Base-by-base conservation (phyloP, 2,113 vertebrate genomes). In the Malurus cyaneus region DNA sequence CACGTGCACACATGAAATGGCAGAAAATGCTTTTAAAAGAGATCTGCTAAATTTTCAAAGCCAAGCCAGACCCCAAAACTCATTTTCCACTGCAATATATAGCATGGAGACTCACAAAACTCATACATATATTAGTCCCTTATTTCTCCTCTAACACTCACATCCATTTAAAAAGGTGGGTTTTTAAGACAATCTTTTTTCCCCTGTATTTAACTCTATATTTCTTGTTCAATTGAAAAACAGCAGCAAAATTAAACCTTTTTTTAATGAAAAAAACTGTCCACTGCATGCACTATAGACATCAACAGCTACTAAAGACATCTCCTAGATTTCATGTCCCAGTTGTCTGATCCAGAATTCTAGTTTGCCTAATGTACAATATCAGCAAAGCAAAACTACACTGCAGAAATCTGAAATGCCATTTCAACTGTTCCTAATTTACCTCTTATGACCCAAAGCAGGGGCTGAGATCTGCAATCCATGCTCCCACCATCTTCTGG, bases 401-500 rank as follows among this genome's bases (percentile, higher is more conserved):
- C 26, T 49, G 34, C 23, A 81, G 65, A 85, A 89, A 72, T 61
- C 32, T 36, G 9, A 92, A 94, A 79, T 23, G 44, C 9, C 28
- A n/a, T n/a, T 44, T 84, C 50, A 64, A 44, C 39, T 59, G 62
- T 52, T 42, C 61, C 52, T 87, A 44, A 76, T 54, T 92, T 77
- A 88, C 46, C 47, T 86, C 81, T 85, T 34, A 76, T 50, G 42
- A 69, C 32, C 52, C 36, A 70, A 86, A 88, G 50, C 29, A 80
- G 62, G 8, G 32, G 3, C 49, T 23, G 24, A 91, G 86, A 88
- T 80, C 46, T 5, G 24, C 66, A 86, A 25, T 77, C 59, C 8
- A 3, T 67, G 60, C 87, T 94, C 84, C 81, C 73, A 91, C 69
- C 77, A 84, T 79, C 90, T 84, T 96, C 73, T 83, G 60, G 49